These are phyloP conservation scores for Malacosoma neustria DNA, from an alignment of 2,888 invertebrate genomes.

Conservation along the genomic window DNA sequence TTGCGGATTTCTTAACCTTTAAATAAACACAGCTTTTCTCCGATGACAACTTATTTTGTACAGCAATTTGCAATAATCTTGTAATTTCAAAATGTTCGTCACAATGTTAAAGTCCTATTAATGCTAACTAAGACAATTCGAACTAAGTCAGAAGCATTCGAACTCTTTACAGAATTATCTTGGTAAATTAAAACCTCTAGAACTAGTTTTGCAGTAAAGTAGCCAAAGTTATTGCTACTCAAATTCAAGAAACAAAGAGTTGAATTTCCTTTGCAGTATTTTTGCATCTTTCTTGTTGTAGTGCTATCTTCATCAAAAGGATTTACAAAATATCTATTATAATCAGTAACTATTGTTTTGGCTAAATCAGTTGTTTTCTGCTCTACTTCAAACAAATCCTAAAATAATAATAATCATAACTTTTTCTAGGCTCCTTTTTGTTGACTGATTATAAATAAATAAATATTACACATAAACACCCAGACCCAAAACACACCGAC, in stretches of 20 bases:
- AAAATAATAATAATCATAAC: no score
- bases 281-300: slow-evolving; percentile 11
- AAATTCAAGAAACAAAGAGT: slow-evolving; percentile 36
- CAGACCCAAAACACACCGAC: no score
- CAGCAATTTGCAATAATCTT: no score
- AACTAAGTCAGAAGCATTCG: slow-evolving; percentile 24
- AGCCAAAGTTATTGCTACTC: slow-evolving; percentile 32
- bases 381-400: no score
- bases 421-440: no score
- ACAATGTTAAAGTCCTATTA: no score
- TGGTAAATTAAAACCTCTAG: slow-evolving; percentile 32
- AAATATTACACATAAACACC: no score
- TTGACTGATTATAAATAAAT: no score
- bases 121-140: slow-evolving; percentile 37
- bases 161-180: slow-evolving; percentile 5
- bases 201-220: slow-evolving; percentile 21
- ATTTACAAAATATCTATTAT: slow-evolving; percentile 23
- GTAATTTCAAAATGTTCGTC: no score
- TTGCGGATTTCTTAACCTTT: no score
- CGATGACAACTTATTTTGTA: no score
- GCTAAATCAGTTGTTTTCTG: slow-evolving; percentile 12
- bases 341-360: slow-evolving; percentile 16
- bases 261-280: slow-evolving; percentile 31
- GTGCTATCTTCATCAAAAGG: slow-evolving; percentile 19
- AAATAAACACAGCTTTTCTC: no score